Evolutionary conservation across 2,113 vertebrate genomes (phyloP).

Genomic region (Circaetus gallicus): DNA sequence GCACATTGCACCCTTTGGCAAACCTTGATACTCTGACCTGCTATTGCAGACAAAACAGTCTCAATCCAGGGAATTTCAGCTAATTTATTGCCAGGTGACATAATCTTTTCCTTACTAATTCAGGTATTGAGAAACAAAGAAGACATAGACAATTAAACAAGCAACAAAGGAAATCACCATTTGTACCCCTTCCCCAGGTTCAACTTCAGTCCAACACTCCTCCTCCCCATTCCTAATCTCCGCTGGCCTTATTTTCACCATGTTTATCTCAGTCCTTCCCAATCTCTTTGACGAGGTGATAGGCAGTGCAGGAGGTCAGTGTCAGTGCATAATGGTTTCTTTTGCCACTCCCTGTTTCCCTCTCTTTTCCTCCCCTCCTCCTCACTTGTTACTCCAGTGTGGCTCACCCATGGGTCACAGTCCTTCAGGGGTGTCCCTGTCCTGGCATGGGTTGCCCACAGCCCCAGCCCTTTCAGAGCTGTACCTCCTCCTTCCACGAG

Average conservation of each 20-base stretch:
- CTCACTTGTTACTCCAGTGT: neutral
- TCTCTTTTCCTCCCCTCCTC: neutral
- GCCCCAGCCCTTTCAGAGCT: neutral
- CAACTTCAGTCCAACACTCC: neutral
- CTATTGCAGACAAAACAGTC: neutral
- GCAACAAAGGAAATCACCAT: neutral
- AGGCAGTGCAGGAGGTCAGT: fast-evolving
- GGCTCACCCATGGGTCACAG: neutral
- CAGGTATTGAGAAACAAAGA: neutral
- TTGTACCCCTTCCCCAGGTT: neutral
- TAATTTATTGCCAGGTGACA: neutral
- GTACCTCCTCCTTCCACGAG: neutral
- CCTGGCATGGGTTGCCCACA: neutral
- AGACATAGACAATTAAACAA: neutral
- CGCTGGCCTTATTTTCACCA: neutral
- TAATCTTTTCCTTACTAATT: neutral
- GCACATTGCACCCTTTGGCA: neutral
- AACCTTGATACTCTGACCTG: neutral
- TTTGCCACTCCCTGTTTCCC: neutral
- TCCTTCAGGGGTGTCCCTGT: neutral
- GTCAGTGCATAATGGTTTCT: neutral
- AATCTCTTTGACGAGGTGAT: neutral
- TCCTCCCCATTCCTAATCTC: neutral
- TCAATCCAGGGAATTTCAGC: neutral
- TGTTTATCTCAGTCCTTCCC: neutral